These are phyloP conservation scores for silkworm (Bombyx mori) DNA, from an alignment of 1,140 invertebrate species.

Conservation along the genomic window DNA sequence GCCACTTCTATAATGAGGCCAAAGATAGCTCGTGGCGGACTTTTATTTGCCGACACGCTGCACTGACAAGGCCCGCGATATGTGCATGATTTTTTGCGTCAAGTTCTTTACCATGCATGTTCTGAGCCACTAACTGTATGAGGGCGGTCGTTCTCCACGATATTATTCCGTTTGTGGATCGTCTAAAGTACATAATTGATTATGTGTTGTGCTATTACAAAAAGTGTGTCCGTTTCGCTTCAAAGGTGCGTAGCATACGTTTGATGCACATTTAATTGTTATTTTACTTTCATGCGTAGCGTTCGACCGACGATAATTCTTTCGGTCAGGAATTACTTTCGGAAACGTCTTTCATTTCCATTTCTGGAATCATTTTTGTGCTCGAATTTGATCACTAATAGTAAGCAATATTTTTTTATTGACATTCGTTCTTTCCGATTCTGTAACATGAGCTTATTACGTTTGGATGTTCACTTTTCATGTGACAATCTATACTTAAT, in stretches of 20 bases:
- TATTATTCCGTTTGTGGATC: constrained; percentile 24
- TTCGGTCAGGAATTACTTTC: no score
- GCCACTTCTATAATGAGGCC: constrained; percentile 54
- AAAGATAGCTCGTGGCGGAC: constrained; percentile 38
- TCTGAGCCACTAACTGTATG: constrained; percentile 17
- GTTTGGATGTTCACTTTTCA: no score
- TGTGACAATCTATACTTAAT: no score
- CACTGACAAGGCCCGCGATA: constrained; percentile 31
- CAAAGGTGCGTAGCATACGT: constrained; percentile 9
- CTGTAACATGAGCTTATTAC: no score
- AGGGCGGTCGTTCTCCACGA: no score
- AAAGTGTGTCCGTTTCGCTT: constrained; percentile 28
- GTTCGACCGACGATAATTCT: not conserved
- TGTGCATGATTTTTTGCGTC: constrained; percentile 45
- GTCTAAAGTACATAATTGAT: constrained; percentile 36
- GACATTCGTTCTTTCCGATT: no score
- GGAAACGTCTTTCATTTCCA: no score
- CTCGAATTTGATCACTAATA: no score
- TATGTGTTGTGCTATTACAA: constrained; percentile 11
- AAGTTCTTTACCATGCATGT: constrained; percentile 32
- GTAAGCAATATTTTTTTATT: no score
- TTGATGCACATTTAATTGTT: constrained; percentile 22
- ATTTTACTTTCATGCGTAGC: constrained; percentile 48
- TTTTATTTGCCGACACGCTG: constrained; percentile 65
- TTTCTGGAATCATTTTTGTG: no score